A percentile compares a stretch with the other conserved stretches of the same genome.
These are phyloP conservation scores for Anas capensis DNA, from an alignment of 2,797 vertebrate genomes.

Conservation along the genomic window DNA sequence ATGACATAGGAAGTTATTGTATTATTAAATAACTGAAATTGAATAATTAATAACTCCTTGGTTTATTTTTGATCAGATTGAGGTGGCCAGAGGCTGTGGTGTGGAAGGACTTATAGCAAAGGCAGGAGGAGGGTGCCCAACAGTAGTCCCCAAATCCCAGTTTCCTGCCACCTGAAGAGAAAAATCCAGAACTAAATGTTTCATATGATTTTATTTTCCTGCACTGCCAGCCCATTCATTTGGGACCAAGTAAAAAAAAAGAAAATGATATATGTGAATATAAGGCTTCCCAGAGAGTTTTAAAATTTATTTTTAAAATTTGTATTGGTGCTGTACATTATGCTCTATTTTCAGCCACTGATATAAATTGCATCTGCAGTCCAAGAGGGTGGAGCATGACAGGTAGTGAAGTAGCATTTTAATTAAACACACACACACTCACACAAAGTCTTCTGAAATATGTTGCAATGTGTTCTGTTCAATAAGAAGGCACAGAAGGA, in stretches of 20 bases:
- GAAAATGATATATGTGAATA: neutral
- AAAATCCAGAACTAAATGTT: slow-evolving; percentile 10
- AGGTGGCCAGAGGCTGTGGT: neutral
- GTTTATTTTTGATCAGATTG: slow-evolving; percentile 5
- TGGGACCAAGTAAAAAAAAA: neutral
- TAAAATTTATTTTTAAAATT: slow-evolving; percentile 39
- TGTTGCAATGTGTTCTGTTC: neutral
- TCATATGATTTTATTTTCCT: slow-evolving; percentile 26
- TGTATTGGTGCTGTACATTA: neutral
- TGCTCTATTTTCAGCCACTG: neutral
- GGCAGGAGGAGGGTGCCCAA: neutral
- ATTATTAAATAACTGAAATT: slow-evolving; percentile 1
- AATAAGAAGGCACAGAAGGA: neutral
- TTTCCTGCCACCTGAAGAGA: neutral
- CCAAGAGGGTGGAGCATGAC: neutral
- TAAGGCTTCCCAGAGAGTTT: slow-evolving; percentile 13
- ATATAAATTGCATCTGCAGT: neutral
- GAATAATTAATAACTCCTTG: neutral
- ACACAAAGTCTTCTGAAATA: neutral
- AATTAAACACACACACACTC: neutral
- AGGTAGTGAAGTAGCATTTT: slow-evolving; percentile 17
- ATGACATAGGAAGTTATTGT: slow-evolving; percentile 13
- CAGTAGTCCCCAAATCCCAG: neutral
- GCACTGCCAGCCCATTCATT: neutral
- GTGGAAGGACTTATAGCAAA: neutral